Conservation (phyloP, 2,113 vertebrate genomes). For the Albula glossodonta region DNA sequence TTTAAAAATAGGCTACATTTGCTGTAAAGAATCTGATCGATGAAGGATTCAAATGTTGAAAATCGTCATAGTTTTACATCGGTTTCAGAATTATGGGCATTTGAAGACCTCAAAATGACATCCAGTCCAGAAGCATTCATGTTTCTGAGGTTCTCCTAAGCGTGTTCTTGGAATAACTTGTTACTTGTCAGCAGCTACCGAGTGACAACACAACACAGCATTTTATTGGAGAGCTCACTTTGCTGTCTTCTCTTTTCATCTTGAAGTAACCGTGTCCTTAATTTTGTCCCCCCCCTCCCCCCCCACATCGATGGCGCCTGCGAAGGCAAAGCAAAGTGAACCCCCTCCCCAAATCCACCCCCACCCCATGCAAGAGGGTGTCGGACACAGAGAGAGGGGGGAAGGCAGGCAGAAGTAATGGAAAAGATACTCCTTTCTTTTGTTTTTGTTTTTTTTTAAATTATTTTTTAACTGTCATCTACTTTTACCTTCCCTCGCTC, state of each 20-base stretch:
- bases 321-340: conserved; percentile 28
- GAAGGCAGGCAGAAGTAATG: conserved; percentile 58
- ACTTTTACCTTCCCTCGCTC: conserved; percentile 44
- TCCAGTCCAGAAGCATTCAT: too few relatives aligned
- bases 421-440: conserved; percentile 42
- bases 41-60: too few relatives aligned
- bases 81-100: too few relatives aligned
- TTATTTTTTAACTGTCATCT: conserved; percentile 43
- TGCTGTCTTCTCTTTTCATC: background rate
- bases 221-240: background rate
- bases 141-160: too few relatives aligned
- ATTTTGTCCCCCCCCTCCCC: background rate
- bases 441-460: too few relatives aligned
- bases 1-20: too few relatives aligned
- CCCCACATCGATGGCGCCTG: background rate
- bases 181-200: background rate
- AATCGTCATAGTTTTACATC: too few relatives aligned
- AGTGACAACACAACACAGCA: background rate
- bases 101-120: too few relatives aligned
- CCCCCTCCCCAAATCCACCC: background rate
- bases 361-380: conserved; percentile 49
- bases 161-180: background rate
- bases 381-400: conserved; percentile 58
- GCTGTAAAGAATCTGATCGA: too few relatives aligned
- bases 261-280: conserved; percentile 2